Evolutionary conservation across 1,140 invertebrate species (phyloP).

Genomic region (Drosophila nikananu): DNA sequence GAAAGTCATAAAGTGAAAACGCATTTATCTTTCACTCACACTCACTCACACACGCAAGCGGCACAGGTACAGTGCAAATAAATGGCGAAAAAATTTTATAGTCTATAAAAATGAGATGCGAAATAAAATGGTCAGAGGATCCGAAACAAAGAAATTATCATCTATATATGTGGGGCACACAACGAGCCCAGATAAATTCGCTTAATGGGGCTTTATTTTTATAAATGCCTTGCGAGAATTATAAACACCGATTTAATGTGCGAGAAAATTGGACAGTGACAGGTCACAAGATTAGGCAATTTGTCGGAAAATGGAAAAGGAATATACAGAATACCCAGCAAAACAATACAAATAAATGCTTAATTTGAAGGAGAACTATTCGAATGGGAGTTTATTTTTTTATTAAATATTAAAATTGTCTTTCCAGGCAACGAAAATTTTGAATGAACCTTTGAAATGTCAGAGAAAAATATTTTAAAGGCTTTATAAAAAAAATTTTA

Average conservation of each 20-base stretch:
- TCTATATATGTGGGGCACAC: slow-evolving; percentile 6
- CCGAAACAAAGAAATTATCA: slow-evolving; percentile 68
- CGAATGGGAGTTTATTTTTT: not conserved
- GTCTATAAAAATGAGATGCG: slow-evolving; percentile 69
- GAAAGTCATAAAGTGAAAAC: slow-evolving; percentile 84
- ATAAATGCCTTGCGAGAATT: slow-evolving; percentile 45
- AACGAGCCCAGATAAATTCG: slow-evolving; percentile 24
- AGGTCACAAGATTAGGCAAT: slow-evolving; percentile 39
- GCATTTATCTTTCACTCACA: slow-evolving; percentile 78
- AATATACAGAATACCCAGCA: too few relatives aligned
- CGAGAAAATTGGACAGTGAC: slow-evolving; percentile 48
- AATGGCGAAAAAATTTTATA: slow-evolving; percentile 77
- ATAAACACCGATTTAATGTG: slow-evolving; percentile 56
- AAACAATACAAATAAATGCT: not conserved
- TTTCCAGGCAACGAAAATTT: not conserved
- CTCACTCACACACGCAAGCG: slow-evolving; percentile 19
- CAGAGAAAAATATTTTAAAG: not conserved
- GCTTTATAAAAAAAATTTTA: too few relatives aligned
- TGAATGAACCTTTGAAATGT: not conserved
- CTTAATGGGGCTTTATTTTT: slow-evolving; percentile 39
- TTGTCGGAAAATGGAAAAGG: slow-evolving; percentile 3
- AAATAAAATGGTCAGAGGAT: slow-evolving; percentile 54
- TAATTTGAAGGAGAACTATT: not conserved
- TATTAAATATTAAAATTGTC: not conserved
- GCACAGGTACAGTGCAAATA: slow-evolving; percentile 34